Conservation (phyloP, 2,888 invertebrate genomes). For the Adelphocoris suturalis region DNA sequence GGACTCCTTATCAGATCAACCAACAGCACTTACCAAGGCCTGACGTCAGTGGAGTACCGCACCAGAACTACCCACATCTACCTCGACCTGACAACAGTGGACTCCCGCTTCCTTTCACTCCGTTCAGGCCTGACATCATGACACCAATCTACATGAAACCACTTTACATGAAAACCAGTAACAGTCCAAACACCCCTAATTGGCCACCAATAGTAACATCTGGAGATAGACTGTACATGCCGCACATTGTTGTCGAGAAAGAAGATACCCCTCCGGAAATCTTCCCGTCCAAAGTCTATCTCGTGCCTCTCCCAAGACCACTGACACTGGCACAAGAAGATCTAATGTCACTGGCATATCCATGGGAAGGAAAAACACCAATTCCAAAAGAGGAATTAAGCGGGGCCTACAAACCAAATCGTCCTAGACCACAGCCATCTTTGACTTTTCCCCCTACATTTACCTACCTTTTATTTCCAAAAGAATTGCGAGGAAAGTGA, state of each 20-base stretch:
- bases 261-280: slow-evolving; percentile 12
- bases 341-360: slow-evolving; percentile 20
- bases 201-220: slow-evolving; percentile 55
- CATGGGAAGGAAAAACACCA: slow-evolving; percentile 35
- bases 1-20: background rate
- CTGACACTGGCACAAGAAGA: background rate
- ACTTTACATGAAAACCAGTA: background rate
- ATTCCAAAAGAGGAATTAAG: slow-evolving; percentile 25
- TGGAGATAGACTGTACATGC: slow-evolving; percentile 50
- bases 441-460: background rate
- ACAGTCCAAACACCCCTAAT: background rate
- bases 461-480: slow-evolving; percentile 44
- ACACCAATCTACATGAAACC: slow-evolving; percentile 56
- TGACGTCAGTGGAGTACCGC: background rate
- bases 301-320: slow-evolving; percentile 43
- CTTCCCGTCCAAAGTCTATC: slow-evolving; percentile 28
- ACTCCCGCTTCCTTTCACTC: slow-evolving; percentile 3
- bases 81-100: background rate
- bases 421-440: background rate
- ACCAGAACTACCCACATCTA: background rate
- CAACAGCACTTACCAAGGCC: background rate
- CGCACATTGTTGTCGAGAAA: slow-evolving; percentile 42
- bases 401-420: background rate
- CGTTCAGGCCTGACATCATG: slow-evolving; percentile 53
- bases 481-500: slow-evolving; percentile 37